phyloP scores from a whole-genome alignment of 2,888 invertebrate genomes.

The Lasius platythorax region DNA sequence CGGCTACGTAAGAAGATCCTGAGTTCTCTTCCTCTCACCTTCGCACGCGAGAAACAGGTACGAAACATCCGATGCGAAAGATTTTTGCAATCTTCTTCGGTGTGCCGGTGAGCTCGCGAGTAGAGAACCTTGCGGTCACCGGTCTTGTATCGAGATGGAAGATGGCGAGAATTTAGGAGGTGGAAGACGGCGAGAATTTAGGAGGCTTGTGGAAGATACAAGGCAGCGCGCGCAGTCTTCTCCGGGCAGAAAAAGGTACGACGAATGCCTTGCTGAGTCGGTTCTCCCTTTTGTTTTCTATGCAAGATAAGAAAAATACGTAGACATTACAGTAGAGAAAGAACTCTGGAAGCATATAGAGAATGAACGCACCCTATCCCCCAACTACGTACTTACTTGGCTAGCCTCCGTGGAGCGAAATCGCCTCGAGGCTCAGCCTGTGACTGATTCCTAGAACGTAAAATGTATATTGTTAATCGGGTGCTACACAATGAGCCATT shows the following conservation, averaged over 20 bases:
- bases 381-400: conserved; percentile 85
- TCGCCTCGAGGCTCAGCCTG: conserved; percentile 75
- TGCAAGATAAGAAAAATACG: conserved; percentile 50
- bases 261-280: conserved; percentile 60
- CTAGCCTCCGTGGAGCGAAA: conserved; percentile 68
- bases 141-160: conserved; percentile 44
- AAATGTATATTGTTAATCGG: conserved; percentile 77
- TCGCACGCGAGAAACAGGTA: conserved; percentile 50
- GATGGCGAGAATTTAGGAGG: conserved; percentile 32
- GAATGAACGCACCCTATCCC: conserved; percentile 62
- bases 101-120: conserved; percentile 47
- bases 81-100: conserved; percentile 36
- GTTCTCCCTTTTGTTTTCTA: conserved; percentile 51
- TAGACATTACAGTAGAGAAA: conserved; percentile 61
- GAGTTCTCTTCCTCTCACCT: conserved; percentile 50
- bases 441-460: conserved; percentile 85
- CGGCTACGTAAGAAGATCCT: conserved; percentile 51
- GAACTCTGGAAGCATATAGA: conserved; percentile 47
- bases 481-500: conserved; percentile 58
- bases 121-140: conserved; percentile 48
- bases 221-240: conserved; percentile 10
- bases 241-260: conserved; percentile 19
- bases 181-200: conserved; percentile 37
- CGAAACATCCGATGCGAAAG: conserved; percentile 38
- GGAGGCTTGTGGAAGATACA: conserved; percentile 6